Percentiles rank a stretch among this genome's conserved stretches.
These are phyloP conservation scores for Cremastinae sp. DNA, from an alignment of 2,888 invertebrate species.

Conservation along the genomic window DNA sequence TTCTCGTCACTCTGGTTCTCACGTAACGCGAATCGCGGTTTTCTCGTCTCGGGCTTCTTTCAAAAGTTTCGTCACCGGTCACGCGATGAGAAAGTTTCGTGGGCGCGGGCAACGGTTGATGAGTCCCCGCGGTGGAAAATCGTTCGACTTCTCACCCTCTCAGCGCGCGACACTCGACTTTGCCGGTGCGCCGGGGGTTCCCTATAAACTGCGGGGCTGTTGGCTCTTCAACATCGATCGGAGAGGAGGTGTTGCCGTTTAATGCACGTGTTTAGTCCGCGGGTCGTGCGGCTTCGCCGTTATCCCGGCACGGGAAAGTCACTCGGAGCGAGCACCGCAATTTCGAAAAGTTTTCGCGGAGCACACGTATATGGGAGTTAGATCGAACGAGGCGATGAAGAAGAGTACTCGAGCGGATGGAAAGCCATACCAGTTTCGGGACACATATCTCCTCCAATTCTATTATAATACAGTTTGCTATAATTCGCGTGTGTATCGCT, in stretches of 20 bases:
- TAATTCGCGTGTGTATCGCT: background rate
- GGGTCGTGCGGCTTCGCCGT: slow-evolving; percentile 1
- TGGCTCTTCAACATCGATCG: slow-evolving; percentile 17
- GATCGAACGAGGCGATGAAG: slow-evolving; percentile 8
- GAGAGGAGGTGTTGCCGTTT: slow-evolving; percentile 31
- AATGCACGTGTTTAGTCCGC: slow-evolving; percentile 19
- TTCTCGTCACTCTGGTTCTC: background rate
- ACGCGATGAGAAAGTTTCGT: slow-evolving; percentile 52
- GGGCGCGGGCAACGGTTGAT: slow-evolving; percentile 39
- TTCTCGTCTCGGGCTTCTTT: slow-evolving; percentile 37
- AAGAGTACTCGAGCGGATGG: slow-evolving; percentile 12
- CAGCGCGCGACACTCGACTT: slow-evolving; percentile 44
- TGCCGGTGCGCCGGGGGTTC: slow-evolving; percentile 23
- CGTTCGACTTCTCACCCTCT: slow-evolving; percentile 37
- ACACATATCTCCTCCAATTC: slow-evolving; percentile 4
- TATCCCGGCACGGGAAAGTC: slow-evolving; percentile 17
- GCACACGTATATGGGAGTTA: background rate
- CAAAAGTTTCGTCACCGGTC: slow-evolving; percentile 52
- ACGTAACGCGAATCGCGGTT: slow-evolving; percentile 29
- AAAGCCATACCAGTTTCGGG: slow-evolving; percentile 29
- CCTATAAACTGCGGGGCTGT: slow-evolving; percentile 12
- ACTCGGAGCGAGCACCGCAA: slow-evolving; percentile 21
- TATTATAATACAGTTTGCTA: background rate
- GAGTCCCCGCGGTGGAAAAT: slow-evolving; percentile 22
- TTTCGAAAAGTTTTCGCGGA: slow-evolving; percentile 26